A percentile compares a stretch with the other conserved stretches of the same genome.
Conservation (phyloP, 1,140 invertebrate species). For the Sipha flava region DNA sequence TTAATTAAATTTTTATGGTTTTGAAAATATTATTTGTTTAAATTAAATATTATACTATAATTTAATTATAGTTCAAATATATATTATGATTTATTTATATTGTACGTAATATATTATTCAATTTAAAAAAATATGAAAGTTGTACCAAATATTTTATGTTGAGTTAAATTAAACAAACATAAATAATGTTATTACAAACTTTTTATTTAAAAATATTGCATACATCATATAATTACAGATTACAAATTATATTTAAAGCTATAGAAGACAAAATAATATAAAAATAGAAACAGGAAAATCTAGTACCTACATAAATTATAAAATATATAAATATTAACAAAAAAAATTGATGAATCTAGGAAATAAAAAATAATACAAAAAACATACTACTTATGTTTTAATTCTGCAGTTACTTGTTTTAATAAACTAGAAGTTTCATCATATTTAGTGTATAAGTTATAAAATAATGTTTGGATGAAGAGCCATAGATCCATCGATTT, state of each 20-base stretch:
- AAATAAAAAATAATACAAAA: neutral
- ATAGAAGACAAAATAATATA: no score
- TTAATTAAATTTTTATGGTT: neutral
- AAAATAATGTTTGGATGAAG: neutral
- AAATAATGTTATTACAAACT: neutral
- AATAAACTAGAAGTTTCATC: neutral
- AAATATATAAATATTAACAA: no score
- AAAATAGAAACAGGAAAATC: no score
- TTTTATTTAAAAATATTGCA: neutral
- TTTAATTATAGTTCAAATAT: neutral
- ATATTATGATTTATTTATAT: neutral
- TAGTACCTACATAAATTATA: no score
- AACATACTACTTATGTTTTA: neutral
- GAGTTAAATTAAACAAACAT: neutral
- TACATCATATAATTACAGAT: no score
- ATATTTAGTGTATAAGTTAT: neutral
- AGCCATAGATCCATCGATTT: neutral
- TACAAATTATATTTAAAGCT: no score
- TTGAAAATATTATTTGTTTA: neutral
- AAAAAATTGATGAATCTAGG: no score
- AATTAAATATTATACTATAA: neutral
- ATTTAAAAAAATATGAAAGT: no score
- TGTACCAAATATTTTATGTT: neutral
- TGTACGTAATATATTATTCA: neutral
- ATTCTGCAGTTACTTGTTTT: neutral